Conservation (phyloP, 2,113 vertebrate genomes). For the Cheirogaleus medius region DNA sequence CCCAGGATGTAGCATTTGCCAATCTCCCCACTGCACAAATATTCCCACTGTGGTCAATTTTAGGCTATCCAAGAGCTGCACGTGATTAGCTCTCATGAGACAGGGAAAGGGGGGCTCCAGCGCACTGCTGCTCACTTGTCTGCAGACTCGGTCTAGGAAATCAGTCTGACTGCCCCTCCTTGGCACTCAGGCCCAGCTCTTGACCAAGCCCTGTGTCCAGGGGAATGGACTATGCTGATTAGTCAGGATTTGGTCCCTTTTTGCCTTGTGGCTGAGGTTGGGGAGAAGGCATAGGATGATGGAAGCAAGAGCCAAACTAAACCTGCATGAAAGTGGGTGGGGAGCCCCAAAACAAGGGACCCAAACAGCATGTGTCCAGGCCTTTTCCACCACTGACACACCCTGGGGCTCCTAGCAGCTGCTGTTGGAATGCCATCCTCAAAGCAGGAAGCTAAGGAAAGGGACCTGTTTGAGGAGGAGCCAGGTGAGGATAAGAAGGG, state of each 20-base stretch:
- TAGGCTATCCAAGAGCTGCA: background rate
- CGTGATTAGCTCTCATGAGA: background rate
- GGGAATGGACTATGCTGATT: background rate
- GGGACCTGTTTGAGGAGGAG: background rate
- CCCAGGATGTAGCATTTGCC: background rate
- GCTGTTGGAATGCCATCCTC: background rate
- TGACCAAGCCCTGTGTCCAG: background rate
- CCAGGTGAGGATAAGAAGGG: background rate
- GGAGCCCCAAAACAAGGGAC: background rate
- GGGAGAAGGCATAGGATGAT: background rate
- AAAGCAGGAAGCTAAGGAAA: background rate
- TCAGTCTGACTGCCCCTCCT: background rate
- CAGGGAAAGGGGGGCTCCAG: background rate
- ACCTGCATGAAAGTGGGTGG: background rate
- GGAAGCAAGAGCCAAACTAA: background rate
- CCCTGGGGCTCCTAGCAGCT: background rate
- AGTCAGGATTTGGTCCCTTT: background rate
- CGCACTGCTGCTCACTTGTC: background rate
- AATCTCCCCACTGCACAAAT: constrained; percentile 10
- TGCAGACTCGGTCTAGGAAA: background rate
- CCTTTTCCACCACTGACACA: background rate
- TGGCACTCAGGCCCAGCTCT: background rate
- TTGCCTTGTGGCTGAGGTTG: background rate
- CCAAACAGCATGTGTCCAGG: background rate
- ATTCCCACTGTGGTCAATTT: background rate